phyloP scores from a whole-genome alignment of 1,140 invertebrate species.

The Diorhabda elongata region DNA sequence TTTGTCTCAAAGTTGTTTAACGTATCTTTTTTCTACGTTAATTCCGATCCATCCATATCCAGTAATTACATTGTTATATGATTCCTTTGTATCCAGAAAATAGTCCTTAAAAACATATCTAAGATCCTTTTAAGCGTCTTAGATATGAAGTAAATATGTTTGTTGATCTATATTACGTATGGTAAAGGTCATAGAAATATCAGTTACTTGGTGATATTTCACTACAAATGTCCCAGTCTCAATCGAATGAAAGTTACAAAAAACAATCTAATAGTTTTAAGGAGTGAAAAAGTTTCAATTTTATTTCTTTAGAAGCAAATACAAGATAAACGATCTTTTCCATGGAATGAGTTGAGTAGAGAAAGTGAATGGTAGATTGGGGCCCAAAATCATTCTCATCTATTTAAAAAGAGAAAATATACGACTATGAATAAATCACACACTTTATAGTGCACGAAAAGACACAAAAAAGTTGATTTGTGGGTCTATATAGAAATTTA shows the following conservation, averaged over 20 bases:
- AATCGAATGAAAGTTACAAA: not conserved
- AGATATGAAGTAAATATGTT: too few relatives aligned
- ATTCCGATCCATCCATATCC: too few relatives aligned
- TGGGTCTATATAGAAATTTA: slow-evolving; percentile 32
- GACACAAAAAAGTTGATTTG: slow-evolving; percentile 31
- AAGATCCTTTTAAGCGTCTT: too few relatives aligned
- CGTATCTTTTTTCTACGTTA: too few relatives aligned
- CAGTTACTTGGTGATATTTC: too few relatives aligned
- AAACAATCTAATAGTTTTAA: not conserved
- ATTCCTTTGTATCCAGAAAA: too few relatives aligned
- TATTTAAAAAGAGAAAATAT: slow-evolving; percentile 31
- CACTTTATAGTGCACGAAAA: slow-evolving; percentile 32
- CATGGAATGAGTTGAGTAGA: slow-evolving; percentile 13
- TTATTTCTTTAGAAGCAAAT: not conserved
- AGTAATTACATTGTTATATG: too few relatives aligned
- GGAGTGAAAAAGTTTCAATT: not conserved
- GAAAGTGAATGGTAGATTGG: slow-evolving; percentile 29
- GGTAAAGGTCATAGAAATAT: too few relatives aligned
- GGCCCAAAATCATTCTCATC: slow-evolving; percentile 27
- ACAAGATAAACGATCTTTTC: slow-evolving; percentile 5
- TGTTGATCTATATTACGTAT: too few relatives aligned
- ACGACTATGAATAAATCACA: slow-evolving; percentile 31
- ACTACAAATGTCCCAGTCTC: too few relatives aligned
- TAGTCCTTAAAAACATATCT: too few relatives aligned
- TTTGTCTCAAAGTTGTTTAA: too few relatives aligned